Base-by-base conservation (phyloP, 2,797 vertebrate species). In the Poeciliopsis presidionis region DNA sequence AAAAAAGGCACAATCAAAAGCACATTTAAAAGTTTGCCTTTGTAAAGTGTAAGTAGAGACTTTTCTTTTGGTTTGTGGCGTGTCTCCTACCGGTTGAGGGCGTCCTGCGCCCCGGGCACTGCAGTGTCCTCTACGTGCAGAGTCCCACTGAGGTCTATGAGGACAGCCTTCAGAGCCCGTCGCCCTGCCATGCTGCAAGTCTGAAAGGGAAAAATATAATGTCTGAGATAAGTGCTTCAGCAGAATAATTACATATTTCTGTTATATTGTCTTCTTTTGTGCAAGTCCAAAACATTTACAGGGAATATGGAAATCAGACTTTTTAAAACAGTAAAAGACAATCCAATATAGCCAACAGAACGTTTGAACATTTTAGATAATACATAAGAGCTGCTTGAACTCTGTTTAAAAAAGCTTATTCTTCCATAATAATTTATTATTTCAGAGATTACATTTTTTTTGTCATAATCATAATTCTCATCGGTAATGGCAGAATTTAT, bases 61-160 rank as follows among this genome's bases (percentile, higher is more conserved):
- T 61, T 33, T 30, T 61, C 59, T 61, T 13, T 13, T 57, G 59
- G 28, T 61, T 61, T 33, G 59, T 33, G 59, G 59, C 1, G 6
- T 9, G 22, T 36, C 51, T 81, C 95, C 91, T 86, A 97, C 98
- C 96, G 97, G 92, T 94, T 94, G 70, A 99, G 96, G 75, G 97
- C 97, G 25, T 98, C 98, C 94, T 98, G 97, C 0, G 97, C 96
- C 0, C 98, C 97, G 0, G 97, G 96, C 74, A 99, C 96, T 2
- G 97, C 97, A 2, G 94, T 90, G 88, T 99, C 97, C 86, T 99
- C 98, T 61, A 99, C 33, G 76, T 99, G 98, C 79, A 99, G 95
- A 14, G 98, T 99, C 81, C 98, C 98, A 80, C 92, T 99, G 85
- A 99, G 96, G 94, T 99, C 98, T 47, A 99, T 96, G 93, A 99